Evolutionary conservation across 2,797 vertebrate genomes (phyloP).

Genomic region (Phalloptychus januarius): DNA sequence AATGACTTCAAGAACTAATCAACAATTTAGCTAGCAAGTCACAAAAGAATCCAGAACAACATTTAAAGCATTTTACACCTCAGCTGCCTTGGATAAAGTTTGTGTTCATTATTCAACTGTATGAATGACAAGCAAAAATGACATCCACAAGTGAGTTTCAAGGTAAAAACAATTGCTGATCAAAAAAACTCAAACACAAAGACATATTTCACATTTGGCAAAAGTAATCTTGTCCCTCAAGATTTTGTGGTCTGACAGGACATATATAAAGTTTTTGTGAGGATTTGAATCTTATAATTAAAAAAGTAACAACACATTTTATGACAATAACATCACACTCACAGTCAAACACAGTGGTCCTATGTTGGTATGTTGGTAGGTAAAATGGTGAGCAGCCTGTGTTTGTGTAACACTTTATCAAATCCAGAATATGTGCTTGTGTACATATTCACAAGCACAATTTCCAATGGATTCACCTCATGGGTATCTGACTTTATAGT

Average conservation of each 20-base stretch:
- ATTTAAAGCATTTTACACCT: not conserved
- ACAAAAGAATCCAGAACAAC: too few relatives aligned
- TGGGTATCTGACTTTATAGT: not conserved
- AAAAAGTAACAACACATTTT: not conserved
- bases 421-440: too few relatives aligned
- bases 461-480: not conserved
- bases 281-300: not conserved
- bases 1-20: too few relatives aligned
- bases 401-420: too few relatives aligned
- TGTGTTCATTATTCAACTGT: not conserved
- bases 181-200: not conserved
- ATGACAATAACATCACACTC: too few relatives aligned
- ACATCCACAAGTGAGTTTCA: not conserved
- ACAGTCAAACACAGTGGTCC: not conserved
- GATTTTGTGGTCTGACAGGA: not conserved
- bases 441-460: too few relatives aligned
- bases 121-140: not conserved
- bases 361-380: too few relatives aligned
- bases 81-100: not conserved
- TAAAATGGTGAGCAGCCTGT: too few relatives aligned
- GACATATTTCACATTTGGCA: too few relatives aligned
- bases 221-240: not conserved
- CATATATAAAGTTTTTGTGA: not conserved
- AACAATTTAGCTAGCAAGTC: too few relatives aligned
- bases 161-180: not conserved